Evolutionary conservation across 2,113 vertebrate species (phyloP), one percentile per base, ranked within the genome.

Genomic region (Pithys albifrons): DNA sequence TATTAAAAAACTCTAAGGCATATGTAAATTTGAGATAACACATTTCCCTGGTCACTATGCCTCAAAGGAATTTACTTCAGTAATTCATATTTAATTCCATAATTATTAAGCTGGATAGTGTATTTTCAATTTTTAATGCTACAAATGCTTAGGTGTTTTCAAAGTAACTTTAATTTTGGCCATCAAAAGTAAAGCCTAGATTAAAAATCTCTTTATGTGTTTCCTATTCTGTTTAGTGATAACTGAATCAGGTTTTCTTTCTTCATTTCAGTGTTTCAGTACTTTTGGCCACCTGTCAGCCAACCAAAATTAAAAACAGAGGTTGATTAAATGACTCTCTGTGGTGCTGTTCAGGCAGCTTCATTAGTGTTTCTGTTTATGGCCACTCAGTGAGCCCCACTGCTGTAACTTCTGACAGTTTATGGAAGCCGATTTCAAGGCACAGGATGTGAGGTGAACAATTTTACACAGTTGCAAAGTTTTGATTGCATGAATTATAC

Each of bases 401-500:
- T 85, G 87, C 84, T 93, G 87, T 78, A 98, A 97, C 93, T 97
- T 94, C 88, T 97, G 89, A 96, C 66, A 94, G 93, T 85, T 94
- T 96, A 89, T 91, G 89, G 91, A 89, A 96, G 74, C n/a, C 16
- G 52, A 96, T 97, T 96, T 97, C 90, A 78, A 92, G 86, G 79
- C 92, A 97, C n/a, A 96, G 95, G 93, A 97, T 93, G 96, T 76
- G 86, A 85, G 94, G 94, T 76, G 95, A 35, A 66, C 93, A 98
- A 96, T 96, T 97, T 96, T 96, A 46, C 91, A 95, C 84, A 94
- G 91, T 96, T 86, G 91, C 92, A 98, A 97, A 97, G 80, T 97
- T 98, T 95, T 98, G 97, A 98, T 98, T 98, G 67, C 94, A 97
- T 98, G 96, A 97, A 98, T 98, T 98, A 97, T 96, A 89, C 97